Evolutionary conservation across 2,888 invertebrate species (phyloP), one percentile per base, ranked within the genome.

Genomic region (Calameuta idolon): DNA sequence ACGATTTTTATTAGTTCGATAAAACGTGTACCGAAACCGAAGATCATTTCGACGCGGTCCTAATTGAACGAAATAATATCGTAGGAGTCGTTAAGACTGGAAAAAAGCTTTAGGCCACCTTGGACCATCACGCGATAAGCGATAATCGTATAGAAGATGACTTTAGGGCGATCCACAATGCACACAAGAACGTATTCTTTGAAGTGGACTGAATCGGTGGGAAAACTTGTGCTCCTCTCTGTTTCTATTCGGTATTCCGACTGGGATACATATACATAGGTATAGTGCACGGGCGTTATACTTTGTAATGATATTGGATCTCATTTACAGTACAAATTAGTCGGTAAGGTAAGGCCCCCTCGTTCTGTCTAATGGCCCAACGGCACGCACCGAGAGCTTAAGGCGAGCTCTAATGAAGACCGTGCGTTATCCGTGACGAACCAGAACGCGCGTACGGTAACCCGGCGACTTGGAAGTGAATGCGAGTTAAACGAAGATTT

Each of bases 401-500:
- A 84, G 86, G 23, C 55, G 2, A 2, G 9, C 3, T 89, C 89
- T 89, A 90, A 90, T 88, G 89, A 90, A 90, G 90, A 90, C 89
- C 86, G 86, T 87, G 90, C 87, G 89, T 89, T 90, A 86, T 88
- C 90, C 89, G 88, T 89, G 90, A 89, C 88, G 90, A 88, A 88
- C 85, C 83, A 81, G 75, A 76, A 75, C 80, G 75, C 77, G 69
- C 75, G 30, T 30, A 78, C 40, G 76, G 71, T 33, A 35, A 76
- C 40, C 76, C 76, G 79, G 81, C 81, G 78, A 78, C 82, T 78
- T 79, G 73, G 83, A 79, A 68, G 81, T 90, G 90, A 91, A 91
- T 91, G 87, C 89, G 82, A 86, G 87, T 89, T 91, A 90, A 91
- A 91, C 90, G 91, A 91, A 89, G 90, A 91, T 91, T 91, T 91